phyloP scores from a whole-genome alignment of 2,797 vertebrate genomes.

The Lacerta viridis region DNA sequence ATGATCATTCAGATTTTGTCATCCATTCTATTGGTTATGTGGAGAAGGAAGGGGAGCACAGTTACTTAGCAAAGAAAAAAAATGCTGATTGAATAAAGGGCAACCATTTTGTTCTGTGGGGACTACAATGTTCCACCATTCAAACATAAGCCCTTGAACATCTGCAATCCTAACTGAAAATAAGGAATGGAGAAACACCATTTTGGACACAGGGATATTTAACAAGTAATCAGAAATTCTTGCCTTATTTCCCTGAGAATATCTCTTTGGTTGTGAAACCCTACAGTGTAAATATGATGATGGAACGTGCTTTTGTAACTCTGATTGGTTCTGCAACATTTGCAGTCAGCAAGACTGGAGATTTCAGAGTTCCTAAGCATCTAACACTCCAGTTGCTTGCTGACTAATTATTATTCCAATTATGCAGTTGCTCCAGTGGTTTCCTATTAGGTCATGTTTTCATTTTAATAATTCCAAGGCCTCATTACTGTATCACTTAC shows the following conservation, averaged over 20 bases:
- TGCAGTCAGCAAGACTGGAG: not conserved
- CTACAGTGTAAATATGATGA: not conserved
- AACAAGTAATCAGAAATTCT: not conserved
- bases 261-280: constrained; percentile 22
- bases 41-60: not conserved
- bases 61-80: not conserved
- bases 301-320: constrained; percentile 7
- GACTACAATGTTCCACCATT: not conserved
- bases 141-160: not conserved
- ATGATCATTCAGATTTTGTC: not conserved
- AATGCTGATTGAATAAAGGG: not conserved
- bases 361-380: not conserved
- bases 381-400: not conserved
- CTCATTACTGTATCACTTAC: not conserved
- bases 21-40: not conserved
- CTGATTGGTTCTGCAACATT: not conserved
- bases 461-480: not conserved
- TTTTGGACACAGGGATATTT: not conserved
- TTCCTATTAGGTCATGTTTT: constrained; percentile 21
- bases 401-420: not conserved
- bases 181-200: not conserved
- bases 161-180: not conserved
- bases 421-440: not conserved
- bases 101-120: not conserved
- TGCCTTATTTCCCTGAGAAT: not conserved